Percentiles rank a stretch among this genome's conserved stretches.
Evolutionary conservation across 2,797 vertebrate genomes (phyloP).

Genomic region (Gobio occitaniae): DNA sequence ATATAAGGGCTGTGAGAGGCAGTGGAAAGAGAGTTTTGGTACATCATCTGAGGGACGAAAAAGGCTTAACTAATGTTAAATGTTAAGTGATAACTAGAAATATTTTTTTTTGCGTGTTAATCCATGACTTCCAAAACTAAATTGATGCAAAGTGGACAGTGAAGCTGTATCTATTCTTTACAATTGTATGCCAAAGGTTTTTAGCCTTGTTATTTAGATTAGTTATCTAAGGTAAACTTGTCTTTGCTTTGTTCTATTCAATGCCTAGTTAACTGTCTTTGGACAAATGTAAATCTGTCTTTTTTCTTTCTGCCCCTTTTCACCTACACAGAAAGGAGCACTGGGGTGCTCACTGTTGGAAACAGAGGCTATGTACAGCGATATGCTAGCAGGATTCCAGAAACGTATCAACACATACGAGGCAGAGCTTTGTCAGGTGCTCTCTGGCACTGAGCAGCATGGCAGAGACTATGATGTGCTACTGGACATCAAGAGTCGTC

Average conservation of each 20-base stretch:
- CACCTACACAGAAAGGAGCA: conserved; percentile 82
- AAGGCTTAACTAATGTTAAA: neutral
- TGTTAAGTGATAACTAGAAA: neutral
- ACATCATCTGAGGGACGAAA: conserved; percentile 15
- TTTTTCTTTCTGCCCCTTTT: neutral
- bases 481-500: conserved; percentile 82
- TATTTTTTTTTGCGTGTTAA: neutral
- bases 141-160: neutral
- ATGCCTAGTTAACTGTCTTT: neutral
- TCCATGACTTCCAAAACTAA: neutral
- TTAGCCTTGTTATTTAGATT: neutral
- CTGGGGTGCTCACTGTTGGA: conserved; percentile 87
- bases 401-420: conserved; percentile 82
- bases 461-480: conserved; percentile 81
- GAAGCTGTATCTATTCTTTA: neutral
- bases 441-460: conserved; percentile 81
- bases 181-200: neutral
- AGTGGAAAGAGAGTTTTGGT: conserved; percentile 2
- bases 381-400: conserved; percentile 82
- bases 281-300: neutral
- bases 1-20: neutral
- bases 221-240: neutral
- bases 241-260: neutral
- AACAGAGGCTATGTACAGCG: conserved; percentile 84
- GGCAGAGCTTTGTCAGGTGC: conserved; percentile 77